Conservation (phyloP, 2,797 vertebrate species). For the Balearica regulorum region DNA sequence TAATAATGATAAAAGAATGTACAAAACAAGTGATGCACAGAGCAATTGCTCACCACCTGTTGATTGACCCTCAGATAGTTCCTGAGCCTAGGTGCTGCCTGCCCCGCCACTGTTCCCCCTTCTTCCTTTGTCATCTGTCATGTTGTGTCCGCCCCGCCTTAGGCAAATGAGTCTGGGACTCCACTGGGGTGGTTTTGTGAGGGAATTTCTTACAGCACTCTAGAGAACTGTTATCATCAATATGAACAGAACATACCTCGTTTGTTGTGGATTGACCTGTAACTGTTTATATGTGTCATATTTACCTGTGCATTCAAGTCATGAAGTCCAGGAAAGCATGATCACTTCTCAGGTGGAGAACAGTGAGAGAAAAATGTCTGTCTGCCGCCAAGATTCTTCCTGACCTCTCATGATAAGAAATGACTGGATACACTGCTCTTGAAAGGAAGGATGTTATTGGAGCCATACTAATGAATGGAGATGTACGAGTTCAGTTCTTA, state of each 20-base stretch:
- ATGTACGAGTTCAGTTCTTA: neutral
- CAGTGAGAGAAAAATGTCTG: neutral
- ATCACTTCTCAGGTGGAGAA: neutral
- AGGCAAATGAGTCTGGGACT: neutral
- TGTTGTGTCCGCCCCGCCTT: no score
- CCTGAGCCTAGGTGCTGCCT: no score
- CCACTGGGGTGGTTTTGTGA: neutral
- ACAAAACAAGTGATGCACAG: no score
- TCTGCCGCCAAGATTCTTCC: neutral
- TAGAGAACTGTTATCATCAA: neutral
- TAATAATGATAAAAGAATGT: no score
- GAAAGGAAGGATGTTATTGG: neutral
- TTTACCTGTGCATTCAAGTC: neutral
- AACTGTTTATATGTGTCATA: neutral
- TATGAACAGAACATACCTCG: neutral
- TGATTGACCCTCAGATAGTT: no score
- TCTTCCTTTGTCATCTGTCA: no score
- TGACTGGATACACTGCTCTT: neutral
- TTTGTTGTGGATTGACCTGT: neutral
- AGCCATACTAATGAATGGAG: neutral
- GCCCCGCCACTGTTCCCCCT: no score
- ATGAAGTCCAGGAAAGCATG: neutral
- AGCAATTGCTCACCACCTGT: no score
- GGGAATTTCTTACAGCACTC: neutral
- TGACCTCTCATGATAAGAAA: neutral